A percentile compares a stretch with the other conserved stretches of the same genome.
Conservation (phyloP, 2,113 vertebrate genomes). For the Hippocampus barbouri region DNA sequence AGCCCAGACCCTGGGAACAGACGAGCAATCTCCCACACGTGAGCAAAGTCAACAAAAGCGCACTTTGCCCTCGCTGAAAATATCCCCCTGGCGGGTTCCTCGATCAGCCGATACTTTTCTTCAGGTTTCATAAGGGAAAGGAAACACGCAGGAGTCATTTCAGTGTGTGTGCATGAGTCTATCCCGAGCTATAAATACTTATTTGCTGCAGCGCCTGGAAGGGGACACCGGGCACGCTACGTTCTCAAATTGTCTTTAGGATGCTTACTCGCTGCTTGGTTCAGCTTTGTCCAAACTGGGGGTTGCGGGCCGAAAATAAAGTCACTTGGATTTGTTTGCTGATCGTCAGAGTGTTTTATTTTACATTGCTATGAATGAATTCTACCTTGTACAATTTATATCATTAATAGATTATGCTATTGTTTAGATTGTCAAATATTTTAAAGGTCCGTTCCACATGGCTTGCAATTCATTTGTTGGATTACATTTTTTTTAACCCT, state of each 20-base stretch:
- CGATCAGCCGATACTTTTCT: neutral
- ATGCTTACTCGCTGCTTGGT: neutral
- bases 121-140: neutral
- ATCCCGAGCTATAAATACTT: neutral
- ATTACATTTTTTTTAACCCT: too few species aligned
- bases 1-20: neutral
- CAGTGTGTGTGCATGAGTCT: neutral
- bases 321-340: neutral
- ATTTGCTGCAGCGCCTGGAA: neutral
- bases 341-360: neutral
- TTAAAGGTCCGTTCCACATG: too few species aligned
- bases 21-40: neutral
- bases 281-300: neutral
- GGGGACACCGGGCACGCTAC: neutral
- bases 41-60: neutral
- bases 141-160: neutral
- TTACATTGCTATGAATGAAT: too few species aligned
- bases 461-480: too few species aligned
- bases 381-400: too few species aligned
- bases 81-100: neutral
- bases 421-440: too few species aligned
- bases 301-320: neutral
- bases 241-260: neutral
- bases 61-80: neutral
- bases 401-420: too few species aligned